These are phyloP conservation scores for Pseudopipra pipra DNA, from an alignment of 2,113 vertebrate species.

Conservation along the genomic window DNA sequence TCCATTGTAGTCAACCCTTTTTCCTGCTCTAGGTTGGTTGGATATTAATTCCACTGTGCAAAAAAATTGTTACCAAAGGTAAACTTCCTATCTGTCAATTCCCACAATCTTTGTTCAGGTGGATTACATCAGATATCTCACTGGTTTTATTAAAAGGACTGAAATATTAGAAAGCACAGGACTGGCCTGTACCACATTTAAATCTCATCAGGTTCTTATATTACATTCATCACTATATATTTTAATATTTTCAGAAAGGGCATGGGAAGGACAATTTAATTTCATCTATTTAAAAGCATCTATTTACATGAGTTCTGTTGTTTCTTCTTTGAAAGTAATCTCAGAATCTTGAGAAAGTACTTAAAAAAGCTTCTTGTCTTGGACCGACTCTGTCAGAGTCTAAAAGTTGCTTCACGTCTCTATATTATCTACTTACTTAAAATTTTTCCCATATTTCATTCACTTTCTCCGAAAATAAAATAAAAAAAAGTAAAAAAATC, in stretches of 20 bases:
- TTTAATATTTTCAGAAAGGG: background rate
- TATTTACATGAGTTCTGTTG: background rate
- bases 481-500: background rate
- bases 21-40: background rate
- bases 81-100: background rate
- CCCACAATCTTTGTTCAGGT: background rate
- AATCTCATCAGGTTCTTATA: background rate
- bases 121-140: background rate
- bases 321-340: background rate
- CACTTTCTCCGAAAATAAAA: background rate
- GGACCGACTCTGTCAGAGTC: background rate
- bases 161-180: background rate
- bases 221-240: background rate
- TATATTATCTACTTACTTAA: background rate
- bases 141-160: background rate
- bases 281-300: background rate
- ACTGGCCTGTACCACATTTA: background rate
- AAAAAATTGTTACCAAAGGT: background rate
- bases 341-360: background rate
- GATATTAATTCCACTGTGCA: background rate
- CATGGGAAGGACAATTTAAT: background rate
- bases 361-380: background rate
- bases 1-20: background rate
- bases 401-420: background rate
- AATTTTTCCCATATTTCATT: background rate